Conservation (phyloP, 1,140 invertebrate species). For the Anagrus nilaparvatae region DNA sequence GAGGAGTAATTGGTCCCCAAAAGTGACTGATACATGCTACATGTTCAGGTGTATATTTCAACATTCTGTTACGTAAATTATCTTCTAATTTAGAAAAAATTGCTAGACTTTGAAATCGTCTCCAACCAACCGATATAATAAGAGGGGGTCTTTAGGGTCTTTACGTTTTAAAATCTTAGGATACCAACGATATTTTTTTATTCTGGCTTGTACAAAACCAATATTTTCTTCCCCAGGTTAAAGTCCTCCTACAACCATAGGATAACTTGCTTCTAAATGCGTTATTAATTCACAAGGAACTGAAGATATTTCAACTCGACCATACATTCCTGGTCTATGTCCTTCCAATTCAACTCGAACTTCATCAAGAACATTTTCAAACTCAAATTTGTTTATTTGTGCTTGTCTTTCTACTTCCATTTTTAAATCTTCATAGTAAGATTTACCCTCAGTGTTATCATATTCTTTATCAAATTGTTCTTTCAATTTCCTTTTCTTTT, state of each 20-base stretch:
- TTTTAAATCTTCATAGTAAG: slow-evolving; percentile 88
- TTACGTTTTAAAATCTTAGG: slow-evolving; percentile 89
- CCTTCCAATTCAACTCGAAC: slow-evolving; percentile 86
- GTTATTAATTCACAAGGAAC: slow-evolving; percentile 87
- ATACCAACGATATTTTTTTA: slow-evolving; percentile 98
- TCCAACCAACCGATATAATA: slow-evolving; percentile 94
- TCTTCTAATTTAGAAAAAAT: slow-evolving; percentile 94
- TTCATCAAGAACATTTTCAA: slow-evolving; percentile 83
- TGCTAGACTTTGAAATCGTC: slow-evolving; percentile 90
- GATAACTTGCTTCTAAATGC: slow-evolving; percentile 88
- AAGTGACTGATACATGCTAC: slow-evolving; percentile 92
- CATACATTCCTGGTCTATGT: slow-evolving; percentile 89
- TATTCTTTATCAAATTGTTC: slow-evolving; percentile 92
- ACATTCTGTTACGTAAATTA: slow-evolving; percentile 81
- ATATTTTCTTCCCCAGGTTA: slow-evolving; percentile 90
- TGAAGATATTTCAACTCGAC: slow-evolving; percentile 71
- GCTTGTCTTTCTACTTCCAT: slow-evolving; percentile 82
- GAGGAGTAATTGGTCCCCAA: slow-evolving; percentile 94
- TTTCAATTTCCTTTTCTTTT: slow-evolving; percentile 88
- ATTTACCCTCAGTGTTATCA: slow-evolving; percentile 75
- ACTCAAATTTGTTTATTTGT: slow-evolving; percentile 84
- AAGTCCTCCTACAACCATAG: slow-evolving; percentile 85
- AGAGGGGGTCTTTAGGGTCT: too few relatives aligned
- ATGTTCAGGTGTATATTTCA: slow-evolving; percentile 98
- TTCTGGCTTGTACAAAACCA: slow-evolving; percentile 83